Base-by-base conservation (phyloP, 2,113 vertebrate species). In the Pseudolaguvia tuberculata region DNA sequence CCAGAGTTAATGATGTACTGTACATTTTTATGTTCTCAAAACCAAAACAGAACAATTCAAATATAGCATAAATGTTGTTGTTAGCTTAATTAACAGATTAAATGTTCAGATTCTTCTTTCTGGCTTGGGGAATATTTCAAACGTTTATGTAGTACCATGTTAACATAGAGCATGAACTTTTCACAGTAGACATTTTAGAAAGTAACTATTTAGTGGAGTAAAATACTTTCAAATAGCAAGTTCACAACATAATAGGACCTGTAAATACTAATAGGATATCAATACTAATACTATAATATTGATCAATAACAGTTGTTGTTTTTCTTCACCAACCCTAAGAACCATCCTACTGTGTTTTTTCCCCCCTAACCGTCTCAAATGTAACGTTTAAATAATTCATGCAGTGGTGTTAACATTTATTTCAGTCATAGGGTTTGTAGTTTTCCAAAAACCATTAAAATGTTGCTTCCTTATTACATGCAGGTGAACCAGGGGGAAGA, bases 341-440 rank as follows among this genome's bases (percentile, higher is more conserved):
- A n/a, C 62, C 35, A n/a, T 47, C n/a, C n/a, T 15, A 47, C 39
- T 9, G 3, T 13, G 1, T 5, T 21, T 62, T 42, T 62, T 62
- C 13, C 5, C n/a, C 18, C 20, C 58, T 12, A 29, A 61, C 9
- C 20, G 29, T 62, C 59, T 62, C 59, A 62, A 62, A 47, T 47
- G n/a, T 47, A 65, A 47, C 13, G 12, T 5, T 47, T 65, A 47
- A 65, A 65, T 65, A 65, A 65, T 65, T 23, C 23, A 65, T 45
- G 39, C 23, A 65, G 39, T 23, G 13, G 62, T 47, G 13, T 45
- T 15, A 15, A 25, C 39, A 47, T 65, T 65, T 45, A 9, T 42
- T 18, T 21, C 21, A 65, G 5, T 1, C 62, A 23, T 2, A 3
- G 6, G 62, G 3, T 15, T 39, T 23, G 2, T 63, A 23, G 3